phyloP scores from a whole-genome alignment of 2,113 vertebrate species.

The Cephalopholis sonnerati region DNA sequence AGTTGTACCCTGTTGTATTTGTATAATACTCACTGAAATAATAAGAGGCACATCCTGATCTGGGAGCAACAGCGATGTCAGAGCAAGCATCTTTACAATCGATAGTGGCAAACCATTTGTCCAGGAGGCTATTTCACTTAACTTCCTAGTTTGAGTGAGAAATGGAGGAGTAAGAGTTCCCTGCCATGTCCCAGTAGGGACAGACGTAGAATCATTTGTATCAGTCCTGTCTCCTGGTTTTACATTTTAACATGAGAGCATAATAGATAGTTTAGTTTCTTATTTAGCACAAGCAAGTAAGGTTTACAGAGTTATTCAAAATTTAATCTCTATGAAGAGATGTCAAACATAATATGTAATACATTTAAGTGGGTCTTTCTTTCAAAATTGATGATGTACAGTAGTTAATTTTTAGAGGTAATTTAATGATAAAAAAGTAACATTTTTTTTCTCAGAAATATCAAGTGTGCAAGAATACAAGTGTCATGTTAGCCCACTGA shows the following conservation, averaged over 20 bases:
- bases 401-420: too few relatives aligned
- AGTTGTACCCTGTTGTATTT: constrained; percentile 20
- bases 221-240: constrained; percentile 3
- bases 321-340: too few relatives aligned
- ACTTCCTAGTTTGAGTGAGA: constrained; percentile 38
- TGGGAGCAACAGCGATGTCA: constrained; percentile 15
- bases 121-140: constrained; percentile 22
- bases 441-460: too few relatives aligned
- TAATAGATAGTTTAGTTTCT: too few relatives aligned
- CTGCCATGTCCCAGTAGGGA: constrained; percentile 17
- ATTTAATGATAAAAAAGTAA: too few relatives aligned
- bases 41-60: constrained; percentile 8
- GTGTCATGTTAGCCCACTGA: too few relatives aligned
- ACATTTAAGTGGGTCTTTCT: too few relatives aligned
- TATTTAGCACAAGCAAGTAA: too few relatives aligned
- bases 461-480: too few relatives aligned
- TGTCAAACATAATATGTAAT: too few relatives aligned
- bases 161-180: constrained; percentile 3
- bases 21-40: background rate
- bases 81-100: constrained; percentile 22
- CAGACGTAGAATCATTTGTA: constrained; percentile 1
- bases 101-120: constrained; percentile 32
- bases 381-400: too few relatives aligned
- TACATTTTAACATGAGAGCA: background rate
- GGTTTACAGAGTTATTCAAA: too few relatives aligned